Conservation (phyloP, 2,888 invertebrate genomes). For the Carterocephalus palaemon region DNA sequence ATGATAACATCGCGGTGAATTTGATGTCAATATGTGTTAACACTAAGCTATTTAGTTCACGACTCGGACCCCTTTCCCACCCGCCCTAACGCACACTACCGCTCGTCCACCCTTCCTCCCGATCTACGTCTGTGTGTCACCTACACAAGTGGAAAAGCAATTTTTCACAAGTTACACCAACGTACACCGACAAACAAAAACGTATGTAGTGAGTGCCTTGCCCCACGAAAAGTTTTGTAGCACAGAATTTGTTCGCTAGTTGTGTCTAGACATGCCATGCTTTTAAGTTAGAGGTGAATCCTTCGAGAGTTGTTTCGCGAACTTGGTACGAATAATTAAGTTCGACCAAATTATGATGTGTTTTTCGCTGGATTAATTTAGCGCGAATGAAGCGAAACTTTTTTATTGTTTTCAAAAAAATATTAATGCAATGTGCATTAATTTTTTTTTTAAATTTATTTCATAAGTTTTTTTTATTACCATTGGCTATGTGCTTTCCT, state of each 20-base stretch:
- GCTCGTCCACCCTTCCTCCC: conserved; percentile 39
- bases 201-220: conserved; percentile 68
- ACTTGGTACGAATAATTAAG: conserved; percentile 37
- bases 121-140: conserved; percentile 41
- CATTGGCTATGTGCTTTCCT: no score
- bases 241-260: conserved; percentile 75
- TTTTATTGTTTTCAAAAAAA: conserved; percentile 8
- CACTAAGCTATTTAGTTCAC: conserved; percentile 80
- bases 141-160: conserved; percentile 59
- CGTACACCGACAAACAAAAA: conserved; percentile 52
- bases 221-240: conserved; percentile 75
- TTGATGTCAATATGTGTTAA: conserved; percentile 80
- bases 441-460: conserved; percentile 1
- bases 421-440: no score
- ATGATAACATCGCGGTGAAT: conserved; percentile 78
- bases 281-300: conserved; percentile 71
- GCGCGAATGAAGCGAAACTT: conserved; percentile 13
- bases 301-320: conserved; percentile 58
- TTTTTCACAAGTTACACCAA: conserved; percentile 71
- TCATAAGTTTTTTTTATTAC: neutral
- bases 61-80: conserved; percentile 64
- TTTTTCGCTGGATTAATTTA: conserved; percentile 25
- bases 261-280: conserved; percentile 76
- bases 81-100: conserved; percentile 49
- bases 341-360: conserved; percentile 25